Conservation (phyloP, 2,797 vertebrate genomes). For the Poecilia velifera region DNA sequence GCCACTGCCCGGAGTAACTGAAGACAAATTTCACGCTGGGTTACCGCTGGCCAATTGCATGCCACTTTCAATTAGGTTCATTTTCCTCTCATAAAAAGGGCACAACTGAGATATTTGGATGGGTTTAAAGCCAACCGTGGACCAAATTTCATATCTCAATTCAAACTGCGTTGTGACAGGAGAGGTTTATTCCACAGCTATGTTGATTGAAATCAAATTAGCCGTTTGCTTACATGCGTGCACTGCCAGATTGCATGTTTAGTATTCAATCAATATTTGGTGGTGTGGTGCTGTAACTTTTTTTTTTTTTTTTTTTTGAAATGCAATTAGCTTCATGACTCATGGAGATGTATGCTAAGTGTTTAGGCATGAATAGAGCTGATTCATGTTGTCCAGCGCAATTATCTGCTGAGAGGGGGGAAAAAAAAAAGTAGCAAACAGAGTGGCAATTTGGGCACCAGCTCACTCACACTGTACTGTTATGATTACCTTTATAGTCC, state of each 20-base stretch:
- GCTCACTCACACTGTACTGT: constrained; percentile 64
- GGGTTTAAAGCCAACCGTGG: constrained; percentile 59
- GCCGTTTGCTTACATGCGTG: constrained; percentile 70
- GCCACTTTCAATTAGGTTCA: constrained; percentile 81
- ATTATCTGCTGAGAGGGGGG: constrained; percentile 70
- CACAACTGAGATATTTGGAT: constrained; percentile 75
- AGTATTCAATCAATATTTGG: constrained; percentile 80
- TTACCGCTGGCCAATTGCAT: constrained; percentile 77
- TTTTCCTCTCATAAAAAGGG: constrained; percentile 62
- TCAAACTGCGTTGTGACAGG: constrained; percentile 59
- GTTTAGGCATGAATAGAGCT: constrained; percentile 76
- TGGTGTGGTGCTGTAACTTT: constrained; percentile 73
- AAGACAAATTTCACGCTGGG: constrained; percentile 79
- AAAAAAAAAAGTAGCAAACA: constrained; percentile 64
- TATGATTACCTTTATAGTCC: constrained; percentile 81
- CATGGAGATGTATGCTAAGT: constrained; percentile 75
- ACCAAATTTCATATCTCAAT: constrained; percentile 69
- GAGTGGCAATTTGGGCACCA: constrained; percentile 72
- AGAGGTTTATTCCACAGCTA: constrained; percentile 52
- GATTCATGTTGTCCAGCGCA: constrained; percentile 80
- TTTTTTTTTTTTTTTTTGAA: constrained; percentile 39
- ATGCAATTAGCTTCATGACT: constrained; percentile 78
- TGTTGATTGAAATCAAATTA: constrained; percentile 74
- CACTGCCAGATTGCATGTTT: constrained; percentile 71
- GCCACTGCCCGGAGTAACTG: constrained; percentile 49